Conservation (phyloP, 2,113 vertebrate genomes). For the Australoheros scitulus region DNA sequence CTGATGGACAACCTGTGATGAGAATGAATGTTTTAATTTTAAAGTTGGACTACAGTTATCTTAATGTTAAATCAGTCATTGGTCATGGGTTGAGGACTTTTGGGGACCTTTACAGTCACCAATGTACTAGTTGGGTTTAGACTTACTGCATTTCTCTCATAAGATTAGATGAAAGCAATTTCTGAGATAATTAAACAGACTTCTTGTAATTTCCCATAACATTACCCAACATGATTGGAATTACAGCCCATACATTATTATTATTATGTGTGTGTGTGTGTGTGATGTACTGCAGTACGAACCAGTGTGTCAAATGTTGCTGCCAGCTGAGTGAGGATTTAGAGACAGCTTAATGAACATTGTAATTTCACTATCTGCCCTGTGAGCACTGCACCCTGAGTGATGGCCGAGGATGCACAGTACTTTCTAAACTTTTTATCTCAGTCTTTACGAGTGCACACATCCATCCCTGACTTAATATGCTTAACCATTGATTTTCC, state of each 20-base stretch:
- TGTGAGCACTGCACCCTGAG: slow-evolving; percentile 46
- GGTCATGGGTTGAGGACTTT: background rate
- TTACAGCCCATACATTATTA: background rate
- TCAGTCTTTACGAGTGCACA: slow-evolving; percentile 48
- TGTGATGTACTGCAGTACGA: slow-evolving; percentile 55
- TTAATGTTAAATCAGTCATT: background rate
- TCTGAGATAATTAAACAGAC: background rate
- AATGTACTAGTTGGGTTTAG: too few species aligned
- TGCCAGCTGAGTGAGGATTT: slow-evolving; percentile 57
- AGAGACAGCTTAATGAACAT: slow-evolving; percentile 62
- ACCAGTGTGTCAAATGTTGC: slow-evolving; percentile 54
- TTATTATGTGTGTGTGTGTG: background rate
- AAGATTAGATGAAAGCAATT: background rate
- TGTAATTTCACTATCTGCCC: slow-evolving; percentile 54
- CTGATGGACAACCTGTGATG: background rate
- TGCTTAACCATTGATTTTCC: slow-evolving; percentile 44
- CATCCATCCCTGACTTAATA: slow-evolving; percentile 50
- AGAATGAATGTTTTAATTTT: background rate
- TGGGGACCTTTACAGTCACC: background rate
- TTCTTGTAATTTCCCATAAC: background rate
- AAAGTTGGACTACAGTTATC: background rate
- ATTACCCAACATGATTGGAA: background rate
- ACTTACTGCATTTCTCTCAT: background rate
- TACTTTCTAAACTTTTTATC: slow-evolving; percentile 62
- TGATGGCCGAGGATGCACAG: background rate